Evolutionary conservation across 2,797 vertebrate species (phyloP), one percentile per base, ranked within the genome.

Genomic region (Loris lydekkerianus): DNA sequence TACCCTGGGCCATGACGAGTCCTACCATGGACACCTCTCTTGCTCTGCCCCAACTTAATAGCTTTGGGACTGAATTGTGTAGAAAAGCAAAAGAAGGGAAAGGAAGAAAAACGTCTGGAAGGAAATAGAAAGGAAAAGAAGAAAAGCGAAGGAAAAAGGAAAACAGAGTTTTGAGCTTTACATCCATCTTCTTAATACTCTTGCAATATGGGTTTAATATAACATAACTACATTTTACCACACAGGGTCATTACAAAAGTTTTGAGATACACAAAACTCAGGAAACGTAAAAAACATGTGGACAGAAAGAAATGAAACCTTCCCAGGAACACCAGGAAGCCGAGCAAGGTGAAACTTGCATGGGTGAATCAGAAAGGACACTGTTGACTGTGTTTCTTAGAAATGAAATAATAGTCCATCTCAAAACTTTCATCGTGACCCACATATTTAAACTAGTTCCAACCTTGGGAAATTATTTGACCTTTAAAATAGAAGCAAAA

Each of bases 401-500:
- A 53, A 53, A 14, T 53, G 14, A 53, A 49, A 49, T 49, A 49
- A 49, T 49, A 14, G 46, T 46, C 46, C 8, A 10, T 46, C 46
- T 46, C 46, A 53, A 53, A 53, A 53, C 49, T 15, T 53, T 53
- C 14, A 15, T 53, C 15, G 49, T 15, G 49, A 53, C 49, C 13
- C 14, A 53, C 49, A 53, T 15, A 49, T 53, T 53, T 53, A 53
- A 53, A 53, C 49, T 86, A 31, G 67, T 91, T 97, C 46, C 46
- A n/a, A 56, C 49, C 31, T 56, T 29, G 61, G 34, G 25, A 65
- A 49, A 77, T 83, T n/a, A 14, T 61, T 75, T 37, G 61, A 70
- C 25, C 86, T 95, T 82, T 29, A 34, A 88, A 63, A 93, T 27
- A 58, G 40, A 81, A 82, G 43, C 10, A 93, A 70, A 37, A 91